Evolutionary conservation across 1,140 invertebrate species (phyloP).

Genomic region (Orussus abietinus): DNA sequence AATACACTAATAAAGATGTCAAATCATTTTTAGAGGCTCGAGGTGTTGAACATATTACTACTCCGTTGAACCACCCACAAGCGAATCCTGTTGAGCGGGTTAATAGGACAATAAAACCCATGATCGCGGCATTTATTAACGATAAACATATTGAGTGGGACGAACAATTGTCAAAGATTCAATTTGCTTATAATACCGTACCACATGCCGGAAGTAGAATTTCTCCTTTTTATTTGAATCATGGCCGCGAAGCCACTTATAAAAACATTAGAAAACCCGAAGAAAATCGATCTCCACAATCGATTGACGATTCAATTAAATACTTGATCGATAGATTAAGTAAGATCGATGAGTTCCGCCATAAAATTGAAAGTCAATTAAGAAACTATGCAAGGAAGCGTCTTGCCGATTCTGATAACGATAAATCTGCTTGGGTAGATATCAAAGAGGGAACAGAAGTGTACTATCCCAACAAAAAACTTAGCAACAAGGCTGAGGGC

Average conservation of each 20-base stretch:
- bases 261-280: conserved; percentile 5
- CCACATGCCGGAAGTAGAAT: conserved; percentile 10
- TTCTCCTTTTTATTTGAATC: conserved; percentile 7
- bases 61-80: not conserved
- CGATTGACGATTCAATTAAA: conserved; percentile 1
- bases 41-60: not conserved
- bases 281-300: not conserved
- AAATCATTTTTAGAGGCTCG: conserved; percentile 4
- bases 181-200: conserved; percentile 11
- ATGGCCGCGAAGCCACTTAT: conserved; percentile 9
- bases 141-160: conserved; percentile 10
- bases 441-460: conserved; percentile 14
- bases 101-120: conserved; percentile 6
- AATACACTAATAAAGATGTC: conserved; percentile 19
- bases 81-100: conserved; percentile 1
- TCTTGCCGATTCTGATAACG: conserved; percentile 4
- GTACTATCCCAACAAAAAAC: conserved; percentile 19
- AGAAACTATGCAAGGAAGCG: conserved; percentile 6
- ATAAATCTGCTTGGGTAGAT: conserved; percentile 1
- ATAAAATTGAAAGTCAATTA: conserved; percentile 15
- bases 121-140: conserved; percentile 9
- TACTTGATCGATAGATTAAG: conserved; percentile 5
- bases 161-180: conserved; percentile 9
- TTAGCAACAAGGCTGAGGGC: conserved; percentile 15
- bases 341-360: conserved; percentile 13